These are phyloP conservation scores for Loris lydekkerianus DNA, from an alignment of 2,797 vertebrate species.

Conservation along the genomic window DNA sequence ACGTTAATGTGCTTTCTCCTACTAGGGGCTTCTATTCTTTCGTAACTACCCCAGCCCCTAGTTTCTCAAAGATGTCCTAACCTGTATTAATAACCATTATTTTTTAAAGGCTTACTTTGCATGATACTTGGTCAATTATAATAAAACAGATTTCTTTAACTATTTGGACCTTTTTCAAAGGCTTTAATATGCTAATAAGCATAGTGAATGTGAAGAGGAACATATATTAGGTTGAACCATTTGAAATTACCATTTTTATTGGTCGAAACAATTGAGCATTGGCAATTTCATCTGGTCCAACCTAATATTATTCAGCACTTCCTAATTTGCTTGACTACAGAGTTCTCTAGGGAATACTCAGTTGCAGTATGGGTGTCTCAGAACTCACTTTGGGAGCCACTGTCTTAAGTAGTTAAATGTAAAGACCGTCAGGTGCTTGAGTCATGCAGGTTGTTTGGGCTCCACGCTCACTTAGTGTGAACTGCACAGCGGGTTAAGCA, in stretches of 20 bases:
- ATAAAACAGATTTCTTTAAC: slow-evolving; percentile 5
- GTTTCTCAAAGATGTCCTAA: background rate
- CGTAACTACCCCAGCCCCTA: background rate
- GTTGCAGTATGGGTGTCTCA: background rate
- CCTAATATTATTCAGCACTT: background rate
- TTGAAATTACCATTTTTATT: background rate
- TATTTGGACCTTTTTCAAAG: background rate
- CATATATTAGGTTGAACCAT: background rate
- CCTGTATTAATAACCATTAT: background rate
- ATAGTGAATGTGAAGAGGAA: background rate
- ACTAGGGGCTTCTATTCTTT: background rate
- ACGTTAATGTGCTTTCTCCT: no score
- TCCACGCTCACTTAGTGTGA: background rate
- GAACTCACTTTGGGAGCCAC: background rate
- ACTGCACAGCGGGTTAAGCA: background rate
- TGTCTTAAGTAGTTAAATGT: background rate
- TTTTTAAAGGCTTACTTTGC: slow-evolving; percentile 9
- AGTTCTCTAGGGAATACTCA: background rate
- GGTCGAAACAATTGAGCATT: background rate
- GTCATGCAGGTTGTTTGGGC: background rate
- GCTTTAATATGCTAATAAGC: background rate
- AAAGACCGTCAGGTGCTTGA: background rate
- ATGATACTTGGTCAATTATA: background rate
- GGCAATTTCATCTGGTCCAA: background rate
- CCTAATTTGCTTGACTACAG: background rate